Evolutionary conservation across 2,888 invertebrate species (phyloP).

Genomic region (Carterocephalus palaemon): DNA sequence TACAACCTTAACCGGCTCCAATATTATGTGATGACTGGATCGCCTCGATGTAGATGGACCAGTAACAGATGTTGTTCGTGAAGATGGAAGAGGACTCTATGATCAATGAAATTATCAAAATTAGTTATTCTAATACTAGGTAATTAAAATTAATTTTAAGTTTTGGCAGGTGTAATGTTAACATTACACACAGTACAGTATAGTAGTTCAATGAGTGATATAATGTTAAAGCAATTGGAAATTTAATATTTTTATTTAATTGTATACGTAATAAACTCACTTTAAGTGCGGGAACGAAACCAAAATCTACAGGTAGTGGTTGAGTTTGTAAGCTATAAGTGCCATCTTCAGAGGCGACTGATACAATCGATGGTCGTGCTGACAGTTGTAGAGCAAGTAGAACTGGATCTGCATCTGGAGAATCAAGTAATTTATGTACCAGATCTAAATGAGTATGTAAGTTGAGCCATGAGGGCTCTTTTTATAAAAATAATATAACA

Average conservation of each 20-base stretch:
- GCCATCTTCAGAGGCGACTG: conserved; percentile 71
- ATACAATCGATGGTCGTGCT: conserved; percentile 72
- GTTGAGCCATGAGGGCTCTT: too few relatives aligned
- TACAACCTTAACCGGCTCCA: conserved; percentile 63
- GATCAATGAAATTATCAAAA: conserved; percentile 20
- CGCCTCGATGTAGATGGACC: conserved; percentile 67
- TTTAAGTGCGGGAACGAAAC: conserved; percentile 67
- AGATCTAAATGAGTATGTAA: too few relatives aligned
- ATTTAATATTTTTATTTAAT: too few relatives aligned
- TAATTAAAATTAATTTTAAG: too few relatives aligned
- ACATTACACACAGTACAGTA: too few relatives aligned
- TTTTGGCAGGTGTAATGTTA: too few relatives aligned
- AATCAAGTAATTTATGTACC: background rate
- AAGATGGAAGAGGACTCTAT: conserved; percentile 62
- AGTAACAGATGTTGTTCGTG: conserved; percentile 64
- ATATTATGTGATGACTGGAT: conserved; percentile 65
- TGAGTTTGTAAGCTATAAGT: conserved; percentile 60
- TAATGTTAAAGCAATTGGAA: too few relatives aligned
- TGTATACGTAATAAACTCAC: conserved; percentile 41
- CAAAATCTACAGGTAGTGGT: conserved; percentile 68
- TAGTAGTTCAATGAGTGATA: too few relatives aligned
- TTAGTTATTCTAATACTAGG: too few relatives aligned
- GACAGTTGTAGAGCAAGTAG: conserved; percentile 71
- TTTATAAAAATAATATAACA: too few relatives aligned
- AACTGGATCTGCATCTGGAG: conserved; percentile 67